These are phyloP conservation scores for Oreochromis niloticus DNA, from an alignment of 2,113 vertebrate species.

Conservation along the genomic window DNA sequence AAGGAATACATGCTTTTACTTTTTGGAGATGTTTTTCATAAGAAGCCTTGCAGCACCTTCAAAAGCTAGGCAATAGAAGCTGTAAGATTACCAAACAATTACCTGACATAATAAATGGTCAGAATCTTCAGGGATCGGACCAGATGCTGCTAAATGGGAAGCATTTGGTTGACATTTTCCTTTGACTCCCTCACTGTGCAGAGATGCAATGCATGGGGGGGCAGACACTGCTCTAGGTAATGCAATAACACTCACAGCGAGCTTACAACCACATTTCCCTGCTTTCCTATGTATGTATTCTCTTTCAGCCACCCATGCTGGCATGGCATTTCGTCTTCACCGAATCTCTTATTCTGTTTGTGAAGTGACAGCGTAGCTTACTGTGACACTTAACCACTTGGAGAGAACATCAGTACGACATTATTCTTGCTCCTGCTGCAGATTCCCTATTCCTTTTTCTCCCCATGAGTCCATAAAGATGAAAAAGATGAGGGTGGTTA, in stretches of 20 bases:
- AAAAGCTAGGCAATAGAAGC: background rate
- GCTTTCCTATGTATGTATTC: slow-evolving; percentile 54
- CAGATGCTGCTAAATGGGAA: slow-evolving; percentile 33
- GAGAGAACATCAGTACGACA: slow-evolving; percentile 23
- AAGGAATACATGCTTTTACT: background rate
- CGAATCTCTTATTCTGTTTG: slow-evolving; percentile 43
- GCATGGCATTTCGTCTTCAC: slow-evolving; percentile 2
- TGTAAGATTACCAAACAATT: slow-evolving; percentile 35
- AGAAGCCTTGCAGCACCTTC: background rate
- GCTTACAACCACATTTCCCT: slow-evolving; percentile 19
- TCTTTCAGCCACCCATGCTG: slow-evolving; percentile 14
- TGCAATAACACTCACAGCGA: slow-evolving; percentile 7
- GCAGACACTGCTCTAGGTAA: slow-evolving; percentile 22
- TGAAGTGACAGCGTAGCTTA: slow-evolving; percentile 34
- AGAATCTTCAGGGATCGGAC: background rate
- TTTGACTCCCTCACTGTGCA: slow-evolving; percentile 4
- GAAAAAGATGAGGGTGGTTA: slow-evolving; percentile 7
- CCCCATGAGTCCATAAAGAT: background rate
- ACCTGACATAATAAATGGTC: slow-evolving; percentile 31
- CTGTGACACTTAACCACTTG: slow-evolving; percentile 34
- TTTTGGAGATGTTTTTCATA: background rate
- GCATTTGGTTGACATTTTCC: slow-evolving; percentile 48
- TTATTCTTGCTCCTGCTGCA: background rate
- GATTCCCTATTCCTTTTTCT: background rate
- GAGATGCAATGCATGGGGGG: background rate